Conservation (phyloP, 1,140 invertebrate genomes). For the Phymastichus coffea region DNA sequence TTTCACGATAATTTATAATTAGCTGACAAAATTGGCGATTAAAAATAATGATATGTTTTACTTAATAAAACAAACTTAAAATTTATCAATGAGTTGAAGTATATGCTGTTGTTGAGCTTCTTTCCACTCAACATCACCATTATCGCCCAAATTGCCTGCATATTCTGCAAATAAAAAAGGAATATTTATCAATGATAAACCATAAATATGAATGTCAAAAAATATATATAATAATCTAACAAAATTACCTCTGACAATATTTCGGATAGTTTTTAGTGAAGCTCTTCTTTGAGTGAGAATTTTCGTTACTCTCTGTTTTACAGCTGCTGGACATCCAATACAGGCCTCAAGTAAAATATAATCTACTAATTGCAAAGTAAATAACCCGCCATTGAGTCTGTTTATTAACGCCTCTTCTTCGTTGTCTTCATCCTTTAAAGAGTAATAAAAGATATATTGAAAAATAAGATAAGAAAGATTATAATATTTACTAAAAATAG, state of each 20-base stretch:
- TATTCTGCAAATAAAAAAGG: conserved; percentile 70
- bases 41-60: too few relatives aligned
- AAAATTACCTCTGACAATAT: conserved; percentile 83
- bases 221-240: conserved; percentile 1
- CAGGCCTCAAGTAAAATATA: conserved; percentile 94
- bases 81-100: conserved; percentile 90
- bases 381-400: conserved; percentile 88
- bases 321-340: conserved; percentile 68
- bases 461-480: conserved; percentile 20
- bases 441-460: too few relatives aligned
- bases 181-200: conserved; percentile 16
- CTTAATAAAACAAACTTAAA: conserved; percentile 69
- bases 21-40: too few relatives aligned
- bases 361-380: conserved; percentile 93
- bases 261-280: conserved; percentile 90
- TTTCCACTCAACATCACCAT: conserved; percentile 77
- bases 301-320: conserved; percentile 87
- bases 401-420: conserved; percentile 87
- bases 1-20: too few relatives aligned
- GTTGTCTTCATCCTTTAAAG: conserved; percentile 63
- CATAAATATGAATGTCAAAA: conserved; percentile 2
- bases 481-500: conserved; percentile 11
- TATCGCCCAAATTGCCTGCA: conserved; percentile 91
- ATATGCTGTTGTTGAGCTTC: conserved; percentile 90
- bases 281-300: conserved; percentile 87